Percentiles rank a stretch among this genome's conserved stretches.
Conservation (phyloP, 2,113 vertebrate species). For the Rhadina sibilatrix region DNA sequence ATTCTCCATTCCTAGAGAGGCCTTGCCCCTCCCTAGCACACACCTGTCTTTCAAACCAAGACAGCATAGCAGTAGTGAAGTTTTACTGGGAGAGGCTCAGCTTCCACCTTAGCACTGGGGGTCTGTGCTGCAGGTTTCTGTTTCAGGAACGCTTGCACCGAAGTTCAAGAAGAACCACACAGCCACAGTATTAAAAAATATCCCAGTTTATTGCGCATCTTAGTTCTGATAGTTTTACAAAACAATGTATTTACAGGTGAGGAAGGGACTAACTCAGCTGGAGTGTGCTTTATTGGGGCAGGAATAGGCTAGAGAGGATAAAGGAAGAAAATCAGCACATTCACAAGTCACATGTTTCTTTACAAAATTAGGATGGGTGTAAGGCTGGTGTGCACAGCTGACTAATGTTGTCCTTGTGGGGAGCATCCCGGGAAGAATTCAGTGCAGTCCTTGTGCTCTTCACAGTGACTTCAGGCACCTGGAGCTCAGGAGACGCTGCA, state of each 20-base stretch:
- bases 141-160: not conserved
- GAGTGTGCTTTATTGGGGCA: not conserved
- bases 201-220: slow-evolving; percentile 39
- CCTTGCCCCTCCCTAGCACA: no score
- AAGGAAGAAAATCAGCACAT: not conserved
- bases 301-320: not conserved
- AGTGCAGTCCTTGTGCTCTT: not conserved
- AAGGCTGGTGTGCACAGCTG: not conserved
- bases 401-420: rapidly evolving
- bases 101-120: not conserved
- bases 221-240: slow-evolving; percentile 5
- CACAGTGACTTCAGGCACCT: not conserved
- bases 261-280: not conserved
- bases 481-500: not conserved
- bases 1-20: no score
- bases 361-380: not conserved
- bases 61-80: not conserved
- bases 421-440: not conserved
- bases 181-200: slow-evolving; percentile 34
- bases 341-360: not conserved
- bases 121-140: not conserved
- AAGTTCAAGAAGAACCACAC: not conserved
- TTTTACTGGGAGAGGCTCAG: not conserved
- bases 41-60: no score
- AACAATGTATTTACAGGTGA: slow-evolving; percentile 53